Base-by-base conservation (phyloP, 2,113 vertebrate genomes). In the Hydrochoerus hydrochaeris region DNA sequence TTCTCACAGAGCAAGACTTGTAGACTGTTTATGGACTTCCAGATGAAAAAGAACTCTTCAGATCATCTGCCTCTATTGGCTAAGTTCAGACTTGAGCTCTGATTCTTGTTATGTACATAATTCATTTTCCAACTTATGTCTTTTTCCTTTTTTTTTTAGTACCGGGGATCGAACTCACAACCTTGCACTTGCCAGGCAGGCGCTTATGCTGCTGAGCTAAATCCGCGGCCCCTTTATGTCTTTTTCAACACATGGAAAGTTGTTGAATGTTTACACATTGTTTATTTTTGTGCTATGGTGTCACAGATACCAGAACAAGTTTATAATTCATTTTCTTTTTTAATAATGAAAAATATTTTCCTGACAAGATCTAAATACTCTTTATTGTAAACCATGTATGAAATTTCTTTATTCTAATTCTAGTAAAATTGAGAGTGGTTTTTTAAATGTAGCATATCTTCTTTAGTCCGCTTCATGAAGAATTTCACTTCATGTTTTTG, bases 1-100 rank as follows among this genome's bases (percentile, higher is more conserved):
- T 99, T 96, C 98, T 99, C 46, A 99, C 99, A 14, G 98, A 99
- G 88, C 97, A 99, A 26, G 99, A 99, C 95, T 96, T 99, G 67
- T 98, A 99, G 98, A 98, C 99, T 85, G 99, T 99, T 93, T 99
- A 99, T 12, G 98, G 99, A 28, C 99, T 99, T 97, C 99, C 99
- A 93, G 99, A 99, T 94, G 99, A 99, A 95, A 95, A 97, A 95
- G 7, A 99, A 99, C 98, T 99, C 99, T 49, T 99, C 99, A 0
- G 99, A 99, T 96, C 99, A 99, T 97, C 98, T 99, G 62, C 99
- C 99, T 5, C 98, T 99, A 62, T 96, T 99, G 11, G 99, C 99
- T 28, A 98, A 98, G 87, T 99, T 99, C 98, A 98, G 99, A 57
- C 98, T 99, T 71, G 97, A 98, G 71, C 95, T 95, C 97, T 99